Base-by-base conservation (phyloP, 2,888 invertebrate genomes). In the Dasypolia templi region DNA sequence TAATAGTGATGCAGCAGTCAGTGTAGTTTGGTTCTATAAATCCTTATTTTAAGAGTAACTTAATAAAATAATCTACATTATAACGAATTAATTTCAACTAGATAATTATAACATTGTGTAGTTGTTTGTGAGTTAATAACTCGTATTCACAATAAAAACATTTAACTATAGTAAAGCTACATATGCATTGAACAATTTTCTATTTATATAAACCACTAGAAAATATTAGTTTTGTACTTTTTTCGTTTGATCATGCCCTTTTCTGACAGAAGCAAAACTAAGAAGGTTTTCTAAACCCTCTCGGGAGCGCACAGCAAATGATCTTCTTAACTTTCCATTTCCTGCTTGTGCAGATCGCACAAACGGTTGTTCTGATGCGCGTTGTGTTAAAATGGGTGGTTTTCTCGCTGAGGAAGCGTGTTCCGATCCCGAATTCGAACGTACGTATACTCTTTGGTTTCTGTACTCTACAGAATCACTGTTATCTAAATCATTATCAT, bases 201-300 rank as follows among this genome's bases (percentile, higher is more conserved):
- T 81, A 79, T 66, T 58, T 58, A 29, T 67, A 64, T 75, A 32
- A 70, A 75, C 68, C 55, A 68, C 67, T 68, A 64, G 12, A 59
- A 77, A 73, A 72, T 59, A 85, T 88, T 88, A 84, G 84, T 89
- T 89, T 83, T 91, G 83, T 66, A 87, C 88, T 84, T 92, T 92
- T 89, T 93, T 94, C 76, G 88, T 81, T 88, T 91, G 92, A 53
- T 94, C 93, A 70, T 91, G 91, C 53, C 89, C 91, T 86, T 94
- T 95, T 84, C 92, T 92, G 71, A 92, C 88, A 19, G 95, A 91
- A 53, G 82, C 81, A 59, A 95, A 93, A 88, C 92, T 94, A 32
- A 96, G 90, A 51, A 96, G 92, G 85, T 94, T 95, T 84, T 95
- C 96, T 71, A 96, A 89, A 26, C 96, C 95, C 86, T 96, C 96